These are phyloP conservation scores for Tragelaphus oryx DNA, from an alignment of 2,797 vertebrate genomes.

Conservation along the genomic window DNA sequence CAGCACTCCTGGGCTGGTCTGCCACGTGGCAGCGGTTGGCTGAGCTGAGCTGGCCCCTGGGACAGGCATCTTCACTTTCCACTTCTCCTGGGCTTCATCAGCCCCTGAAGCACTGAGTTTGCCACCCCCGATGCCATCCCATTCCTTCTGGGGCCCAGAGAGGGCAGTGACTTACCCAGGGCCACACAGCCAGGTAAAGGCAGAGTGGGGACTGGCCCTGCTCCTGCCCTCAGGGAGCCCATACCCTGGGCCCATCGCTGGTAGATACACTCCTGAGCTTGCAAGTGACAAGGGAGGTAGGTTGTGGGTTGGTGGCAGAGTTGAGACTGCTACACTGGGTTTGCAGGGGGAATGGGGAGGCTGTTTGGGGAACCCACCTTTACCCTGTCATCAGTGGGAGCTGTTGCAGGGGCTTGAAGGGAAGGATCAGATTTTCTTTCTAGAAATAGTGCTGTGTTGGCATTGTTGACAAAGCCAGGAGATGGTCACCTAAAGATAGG, in stretches of 20 bases:
- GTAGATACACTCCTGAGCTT: neutral
- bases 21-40: accelerated
- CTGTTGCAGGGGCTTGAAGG: neutral
- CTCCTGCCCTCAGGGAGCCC: neutral
- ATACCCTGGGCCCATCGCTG: neutral
- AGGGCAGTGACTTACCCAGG: neutral
- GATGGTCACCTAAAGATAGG: neutral
- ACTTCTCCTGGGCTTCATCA: neutral
- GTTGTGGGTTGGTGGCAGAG: neutral
- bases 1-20: neutral
- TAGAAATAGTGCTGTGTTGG: neutral
- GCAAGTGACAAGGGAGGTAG: neutral
- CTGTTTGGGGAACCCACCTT: neutral
- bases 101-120: neutral
- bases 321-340: neutral
- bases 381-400: neutral
- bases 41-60: neutral
- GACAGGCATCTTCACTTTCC: too few species aligned
- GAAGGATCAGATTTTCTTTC: neutral
- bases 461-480: neutral
- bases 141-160: neutral
- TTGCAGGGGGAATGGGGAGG: accelerated
- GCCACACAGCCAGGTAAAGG: neutral
- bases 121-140: neutral
- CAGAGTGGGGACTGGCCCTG: neutral